A percentile compares a stretch with the other conserved stretches of the same genome.
Conservation (phyloP, 2,113 vertebrate species). For the Verasper variegatus region DNA sequence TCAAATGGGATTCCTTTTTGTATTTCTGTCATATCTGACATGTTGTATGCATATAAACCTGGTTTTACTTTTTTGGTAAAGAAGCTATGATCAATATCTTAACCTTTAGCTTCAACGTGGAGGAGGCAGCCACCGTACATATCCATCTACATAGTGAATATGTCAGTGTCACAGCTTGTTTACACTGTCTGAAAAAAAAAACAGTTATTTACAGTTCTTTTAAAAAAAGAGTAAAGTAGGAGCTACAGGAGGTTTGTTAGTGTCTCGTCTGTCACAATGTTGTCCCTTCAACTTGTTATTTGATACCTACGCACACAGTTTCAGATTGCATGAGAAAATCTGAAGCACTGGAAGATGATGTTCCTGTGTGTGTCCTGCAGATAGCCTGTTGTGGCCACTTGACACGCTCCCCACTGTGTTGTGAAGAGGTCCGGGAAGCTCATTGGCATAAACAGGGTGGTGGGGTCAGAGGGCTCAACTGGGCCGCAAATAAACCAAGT, state of each 20-base stretch:
- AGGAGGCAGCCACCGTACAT: neutral
- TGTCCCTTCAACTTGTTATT: slow-evolving; percentile 4
- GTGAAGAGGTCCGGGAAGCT: slow-evolving; percentile 55
- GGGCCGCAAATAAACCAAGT: slow-evolving; percentile 51
- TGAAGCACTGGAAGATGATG: neutral
- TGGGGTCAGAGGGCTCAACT: slow-evolving; percentile 43
- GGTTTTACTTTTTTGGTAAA: too few species aligned
- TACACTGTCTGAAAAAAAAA: neutral
- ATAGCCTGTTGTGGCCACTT: slow-evolving; percentile 20
- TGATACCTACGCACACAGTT: neutral
- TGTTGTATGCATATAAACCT: too few species aligned
- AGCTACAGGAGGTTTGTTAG: too few species aligned
- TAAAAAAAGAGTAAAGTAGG: too few species aligned
- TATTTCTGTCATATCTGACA: too few species aligned
- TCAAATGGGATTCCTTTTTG: too few species aligned
- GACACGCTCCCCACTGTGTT: slow-evolving; percentile 19
- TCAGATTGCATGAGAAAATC: slow-evolving; percentile 6
- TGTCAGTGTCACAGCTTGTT: neutral
- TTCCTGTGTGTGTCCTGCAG: neutral
- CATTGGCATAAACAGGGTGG: slow-evolving; percentile 56
- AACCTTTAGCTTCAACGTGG: too few species aligned
- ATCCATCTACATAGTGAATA: too few species aligned
- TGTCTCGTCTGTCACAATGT: too few species aligned
- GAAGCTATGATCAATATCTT: too few species aligned
- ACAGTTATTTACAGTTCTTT: too few species aligned